These are phyloP conservation scores for Baryphthengus martii DNA, from an alignment of 2,113 vertebrate species.

Conservation along the genomic window DNA sequence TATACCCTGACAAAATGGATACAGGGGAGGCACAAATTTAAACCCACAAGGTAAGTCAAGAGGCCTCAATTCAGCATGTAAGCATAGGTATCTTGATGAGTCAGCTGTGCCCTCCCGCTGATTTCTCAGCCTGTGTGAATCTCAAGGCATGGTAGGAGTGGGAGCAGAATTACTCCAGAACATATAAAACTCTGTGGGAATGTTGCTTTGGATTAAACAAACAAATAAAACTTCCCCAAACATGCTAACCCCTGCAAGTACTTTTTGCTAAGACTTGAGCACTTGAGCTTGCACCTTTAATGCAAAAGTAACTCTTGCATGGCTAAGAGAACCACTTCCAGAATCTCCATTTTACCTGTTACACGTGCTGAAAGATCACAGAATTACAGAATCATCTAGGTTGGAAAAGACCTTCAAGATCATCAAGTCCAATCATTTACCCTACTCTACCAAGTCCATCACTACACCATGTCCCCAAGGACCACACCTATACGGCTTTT, in stretches of 20 bases:
- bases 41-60: not conserved
- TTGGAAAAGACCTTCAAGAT: too few species aligned
- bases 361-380: too few species aligned
- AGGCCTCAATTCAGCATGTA: not conserved
- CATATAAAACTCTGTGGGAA: not conserved
- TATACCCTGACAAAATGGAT: not conserved
- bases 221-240: not conserved
- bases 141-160: not conserved
- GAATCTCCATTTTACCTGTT: not conserved
- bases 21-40: not conserved
- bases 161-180: not conserved
- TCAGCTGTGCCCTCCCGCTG: not conserved
- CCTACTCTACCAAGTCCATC: too few species aligned
- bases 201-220: not conserved
- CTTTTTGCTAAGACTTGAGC: not conserved
- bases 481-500: too few species aligned
- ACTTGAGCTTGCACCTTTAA: not conserved
- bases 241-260: not conserved
- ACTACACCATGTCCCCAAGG: too few species aligned
- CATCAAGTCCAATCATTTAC: too few species aligned
- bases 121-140: not conserved
- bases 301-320: not conserved
- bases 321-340: not conserved
- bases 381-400: too few species aligned
- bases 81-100: not conserved